These are phyloP conservation scores for Microtus oregoni DNA, from an alignment of 2,113 vertebrate species.

Conservation along the genomic window DNA sequence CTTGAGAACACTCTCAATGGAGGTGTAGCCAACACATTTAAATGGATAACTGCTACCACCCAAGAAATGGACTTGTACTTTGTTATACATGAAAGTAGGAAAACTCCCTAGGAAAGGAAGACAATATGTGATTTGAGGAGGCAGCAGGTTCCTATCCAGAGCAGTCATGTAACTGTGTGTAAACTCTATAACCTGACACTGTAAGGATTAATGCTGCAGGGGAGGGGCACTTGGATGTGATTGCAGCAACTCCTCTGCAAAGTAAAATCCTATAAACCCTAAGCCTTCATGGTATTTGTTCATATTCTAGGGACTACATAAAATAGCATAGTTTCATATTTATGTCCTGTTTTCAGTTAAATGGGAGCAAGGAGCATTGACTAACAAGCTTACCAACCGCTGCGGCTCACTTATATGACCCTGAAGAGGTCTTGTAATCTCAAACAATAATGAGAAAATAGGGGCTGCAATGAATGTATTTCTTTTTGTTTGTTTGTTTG, in stretches of 20 bases:
- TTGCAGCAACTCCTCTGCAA: not conserved
- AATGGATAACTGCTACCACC: not conserved
- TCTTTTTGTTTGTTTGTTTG: not conserved
- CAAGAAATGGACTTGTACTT: not conserved
- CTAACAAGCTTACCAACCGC: not conserved
- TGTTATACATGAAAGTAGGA: not conserved
- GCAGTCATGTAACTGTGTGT: not conserved
- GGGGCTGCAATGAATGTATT: not conserved
- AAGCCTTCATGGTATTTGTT: not conserved
- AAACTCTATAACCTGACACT: not conserved
- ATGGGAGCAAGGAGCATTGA: not conserved
- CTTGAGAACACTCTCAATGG: not conserved
- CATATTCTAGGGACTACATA: not conserved
- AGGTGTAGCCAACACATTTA: not conserved
- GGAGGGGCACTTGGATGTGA: not conserved
- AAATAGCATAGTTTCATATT: not conserved
- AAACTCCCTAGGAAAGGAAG: not conserved
- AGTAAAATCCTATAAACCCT: not conserved
- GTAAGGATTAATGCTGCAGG: not conserved
- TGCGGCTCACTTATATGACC: not conserved
- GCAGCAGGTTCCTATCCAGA: rapidly evolving
- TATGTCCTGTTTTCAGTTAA: not conserved
- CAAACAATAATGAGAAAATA: not conserved
- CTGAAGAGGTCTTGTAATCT: not conserved
- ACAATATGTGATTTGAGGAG: not conserved